Conservation (phyloP, 2,888 invertebrate genomes). For the Nemotelus nigrinus region DNA sequence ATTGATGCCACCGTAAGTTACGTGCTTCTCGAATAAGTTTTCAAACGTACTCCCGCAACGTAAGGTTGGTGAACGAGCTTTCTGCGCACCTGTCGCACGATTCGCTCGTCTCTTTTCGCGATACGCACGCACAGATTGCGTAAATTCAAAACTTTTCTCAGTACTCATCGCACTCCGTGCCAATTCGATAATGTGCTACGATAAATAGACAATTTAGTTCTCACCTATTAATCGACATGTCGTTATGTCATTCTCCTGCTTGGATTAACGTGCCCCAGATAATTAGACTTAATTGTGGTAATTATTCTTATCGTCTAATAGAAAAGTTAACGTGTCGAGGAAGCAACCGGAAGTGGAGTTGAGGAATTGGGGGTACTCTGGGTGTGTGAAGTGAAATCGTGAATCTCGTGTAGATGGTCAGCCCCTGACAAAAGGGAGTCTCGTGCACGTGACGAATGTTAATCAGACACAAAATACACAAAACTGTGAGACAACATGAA, state of each 20-base stretch:
- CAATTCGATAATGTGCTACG: constrained; percentile 11
- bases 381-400: constrained; percentile 12
- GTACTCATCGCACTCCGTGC: neutral
- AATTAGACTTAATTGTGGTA: constrained; percentile 25
- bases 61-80: neutral
- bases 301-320: constrained; percentile 9
- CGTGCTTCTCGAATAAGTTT: neutral
- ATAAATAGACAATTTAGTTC: constrained; percentile 33
- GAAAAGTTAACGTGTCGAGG: constrained; percentile 16
- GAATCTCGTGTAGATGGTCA: neutral
- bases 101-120: constrained; percentile 12
- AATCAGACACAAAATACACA: constrained; percentile 15
- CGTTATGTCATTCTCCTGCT: constrained; percentile 21
- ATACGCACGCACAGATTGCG: neutral
- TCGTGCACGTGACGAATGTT: constrained; percentile 30
- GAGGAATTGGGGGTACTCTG: constrained; percentile 9
- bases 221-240: constrained; percentile 30
- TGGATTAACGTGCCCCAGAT: constrained; percentile 13
- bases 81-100: constrained; percentile 4
- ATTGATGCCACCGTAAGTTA: neutral
- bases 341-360: constrained; percentile 30
- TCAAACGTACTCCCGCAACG: neutral
- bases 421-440: constrained; percentile 4
- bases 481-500: constrained; percentile 32
- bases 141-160: neutral